Percentiles rank a stretch among this genome's conserved stretches.
Evolutionary conservation across 2,888 invertebrate genomes (phyloP).

Genomic region (Lithophane semibrunnea): DNA sequence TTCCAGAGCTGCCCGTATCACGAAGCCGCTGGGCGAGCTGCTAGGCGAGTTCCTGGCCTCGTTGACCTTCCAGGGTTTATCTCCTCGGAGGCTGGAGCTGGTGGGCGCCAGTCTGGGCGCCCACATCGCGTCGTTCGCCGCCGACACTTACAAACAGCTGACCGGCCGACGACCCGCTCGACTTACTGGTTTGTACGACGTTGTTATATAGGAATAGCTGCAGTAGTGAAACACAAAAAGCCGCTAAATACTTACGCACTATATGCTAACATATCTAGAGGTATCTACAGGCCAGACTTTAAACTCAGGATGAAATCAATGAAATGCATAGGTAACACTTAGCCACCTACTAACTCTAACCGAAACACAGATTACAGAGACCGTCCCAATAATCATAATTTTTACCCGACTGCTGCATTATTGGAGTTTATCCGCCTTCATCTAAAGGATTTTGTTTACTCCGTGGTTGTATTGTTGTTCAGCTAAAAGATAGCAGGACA

Average conservation of each 20-base stretch:
- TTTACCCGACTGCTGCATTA: not conserved
- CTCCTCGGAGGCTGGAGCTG: conserved; percentile 77
- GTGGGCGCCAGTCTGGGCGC: conserved; percentile 85
- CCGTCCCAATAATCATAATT: not conserved
- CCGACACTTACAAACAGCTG: conserved; percentile 75
- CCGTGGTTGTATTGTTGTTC: not conserved
- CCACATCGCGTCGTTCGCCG: conserved; percentile 81
- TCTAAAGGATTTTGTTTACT: not conserved
- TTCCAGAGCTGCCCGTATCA: conserved; percentile 83
- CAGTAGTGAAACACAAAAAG: not conserved
- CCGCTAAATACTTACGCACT: not conserved
- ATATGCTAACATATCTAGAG: not conserved
- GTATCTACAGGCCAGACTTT: too few relatives aligned
- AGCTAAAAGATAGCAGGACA: not conserved
- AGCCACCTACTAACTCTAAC: too few relatives aligned
- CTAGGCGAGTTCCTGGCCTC: conserved; percentile 82
- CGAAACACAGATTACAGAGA: too few relatives aligned
- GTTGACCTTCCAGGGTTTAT: conserved; percentile 77
- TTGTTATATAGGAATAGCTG: not conserved
- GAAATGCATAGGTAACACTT: too few relatives aligned
- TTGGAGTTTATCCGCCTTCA: not conserved
- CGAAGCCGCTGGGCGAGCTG: conserved; percentile 80
- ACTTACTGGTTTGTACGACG: conserved; percentile 73
- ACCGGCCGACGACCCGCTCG: conserved; percentile 79
- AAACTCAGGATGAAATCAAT: too few relatives aligned